Evolutionary conservation across 2,113 vertebrate genomes (phyloP), one percentile per base, ranked within the genome.

Genomic region (Perccottus glenii): DNA sequence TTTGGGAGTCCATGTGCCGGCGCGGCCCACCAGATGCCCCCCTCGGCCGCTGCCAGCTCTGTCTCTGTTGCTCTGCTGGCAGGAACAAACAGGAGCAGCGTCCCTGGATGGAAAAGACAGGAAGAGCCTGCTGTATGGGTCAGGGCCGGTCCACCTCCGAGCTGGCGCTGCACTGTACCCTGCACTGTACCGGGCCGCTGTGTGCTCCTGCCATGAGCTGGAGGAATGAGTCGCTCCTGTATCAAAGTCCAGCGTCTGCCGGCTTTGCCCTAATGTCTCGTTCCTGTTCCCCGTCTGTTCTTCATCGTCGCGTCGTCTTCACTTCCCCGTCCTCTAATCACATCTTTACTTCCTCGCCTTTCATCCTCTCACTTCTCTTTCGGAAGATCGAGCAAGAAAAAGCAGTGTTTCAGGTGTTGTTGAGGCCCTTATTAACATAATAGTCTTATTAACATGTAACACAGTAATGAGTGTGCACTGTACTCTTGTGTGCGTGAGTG

Each of bases 241-340:
- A 87, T 88, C 87, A 90, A 89, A 91, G 87, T 52, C 62, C 53
- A 5, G 2, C 27, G 32, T 74, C 56, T 48, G 72, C 19, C 19
- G 19, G 19, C 19, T 27, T 27, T 27, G 19, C 72, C 67, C 78
- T 48, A 36, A 62, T 45, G 49, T 65, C 49, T 60, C 60, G 3
- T 59, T 62, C 56, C 44, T 47, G 50, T 59, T 75, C 49, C 51
- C 57, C 60, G 50, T 45, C 69, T 67, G 66, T 70, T 78, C 58
- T 61, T 64, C 60, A 40, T 62, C 58, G 44, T 80, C 74, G 49
- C 79, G 65, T 83, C 52, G 70, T 85, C 73, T 70, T 69, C 49
- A 35, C 76, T 70, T 60, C 61, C 65, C 27, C 45, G 2, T 77
- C 76, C 77, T 86, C 73, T 77, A 73, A 80, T 80, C 85, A 58